A percentile compares a stretch with the other conserved stretches of the same genome.
phyloP scores from a whole-genome alignment of 2,113 vertebrate species.

The Barnardius zonarius region DNA sequence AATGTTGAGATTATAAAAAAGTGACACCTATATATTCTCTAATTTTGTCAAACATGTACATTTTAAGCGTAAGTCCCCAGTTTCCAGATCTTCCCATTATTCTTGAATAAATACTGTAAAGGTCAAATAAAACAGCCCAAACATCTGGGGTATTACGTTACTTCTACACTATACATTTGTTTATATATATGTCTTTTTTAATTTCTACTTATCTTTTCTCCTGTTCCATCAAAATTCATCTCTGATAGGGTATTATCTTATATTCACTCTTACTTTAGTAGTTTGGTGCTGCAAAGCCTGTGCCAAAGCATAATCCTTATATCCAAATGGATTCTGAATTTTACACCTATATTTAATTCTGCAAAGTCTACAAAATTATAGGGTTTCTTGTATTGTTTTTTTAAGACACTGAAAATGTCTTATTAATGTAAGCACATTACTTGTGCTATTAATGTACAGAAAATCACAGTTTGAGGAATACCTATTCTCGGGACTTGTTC shows the following conservation, averaged over 20 bases:
- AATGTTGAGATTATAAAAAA: neutral
- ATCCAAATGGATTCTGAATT: neutral
- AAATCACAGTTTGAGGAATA: neutral
- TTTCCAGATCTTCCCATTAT: neutral
- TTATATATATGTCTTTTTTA: neutral
- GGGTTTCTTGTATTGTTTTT: neutral
- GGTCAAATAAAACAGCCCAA: neutral
- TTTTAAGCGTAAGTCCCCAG: neutral
- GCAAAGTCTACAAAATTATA: neutral
- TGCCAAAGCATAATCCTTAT: neutral
- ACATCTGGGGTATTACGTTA: neutral
- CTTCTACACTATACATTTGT: neutral
- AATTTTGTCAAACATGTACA: neutral
- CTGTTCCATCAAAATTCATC: neutral
- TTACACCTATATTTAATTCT: neutral
- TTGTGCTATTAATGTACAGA: neutral
- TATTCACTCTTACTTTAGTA: neutral
- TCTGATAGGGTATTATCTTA: neutral
- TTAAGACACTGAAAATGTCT: neutral
- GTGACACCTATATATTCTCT: neutral
- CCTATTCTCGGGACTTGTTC: neutral
- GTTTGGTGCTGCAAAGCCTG: neutral
- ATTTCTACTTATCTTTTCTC: neutral
- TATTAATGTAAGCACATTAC: neutral
- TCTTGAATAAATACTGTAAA: neutral